phyloP scores from a whole-genome alignment of 2,113 vertebrate genomes.

The Dromaius novaehollandiae region DNA sequence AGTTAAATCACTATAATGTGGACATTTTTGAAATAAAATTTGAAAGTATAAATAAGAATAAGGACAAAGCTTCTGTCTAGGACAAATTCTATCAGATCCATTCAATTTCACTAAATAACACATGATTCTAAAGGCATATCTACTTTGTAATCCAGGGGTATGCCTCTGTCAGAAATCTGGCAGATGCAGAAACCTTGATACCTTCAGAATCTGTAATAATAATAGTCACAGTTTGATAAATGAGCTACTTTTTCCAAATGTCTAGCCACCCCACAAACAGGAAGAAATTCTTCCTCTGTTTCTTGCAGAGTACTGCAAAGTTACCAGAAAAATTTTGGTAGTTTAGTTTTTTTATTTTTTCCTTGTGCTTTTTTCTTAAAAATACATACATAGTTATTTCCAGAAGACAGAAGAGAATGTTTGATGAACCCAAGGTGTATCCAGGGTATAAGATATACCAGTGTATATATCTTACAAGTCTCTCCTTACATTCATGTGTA shows the following conservation, averaged over 20 bases:
- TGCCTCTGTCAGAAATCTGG: not conserved
- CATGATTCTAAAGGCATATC: not conserved
- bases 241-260: not conserved
- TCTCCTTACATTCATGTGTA: not conserved
- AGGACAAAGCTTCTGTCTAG: not conserved
- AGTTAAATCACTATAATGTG: not conserved
- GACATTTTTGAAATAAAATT: not conserved
- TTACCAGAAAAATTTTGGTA: not conserved
- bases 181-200: not conserved
- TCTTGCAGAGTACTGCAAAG: not conserved
- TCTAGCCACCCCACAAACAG: not conserved
- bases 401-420: not conserved
- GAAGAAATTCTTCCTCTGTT: not conserved
- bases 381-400: not conserved
- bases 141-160: not conserved
- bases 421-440: not conserved
- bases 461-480: not conserved
- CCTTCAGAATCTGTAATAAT: not conserved
- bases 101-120: not conserved
- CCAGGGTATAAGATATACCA: not conserved
- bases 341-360: not conserved
- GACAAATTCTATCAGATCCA: not conserved
- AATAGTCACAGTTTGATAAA: not conserved
- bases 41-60: not conserved
- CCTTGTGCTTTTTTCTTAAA: not conserved